Evolutionary conservation across 2,888 invertebrate genomes (phyloP).

Genomic region (Eupithecia pulchellata): DNA sequence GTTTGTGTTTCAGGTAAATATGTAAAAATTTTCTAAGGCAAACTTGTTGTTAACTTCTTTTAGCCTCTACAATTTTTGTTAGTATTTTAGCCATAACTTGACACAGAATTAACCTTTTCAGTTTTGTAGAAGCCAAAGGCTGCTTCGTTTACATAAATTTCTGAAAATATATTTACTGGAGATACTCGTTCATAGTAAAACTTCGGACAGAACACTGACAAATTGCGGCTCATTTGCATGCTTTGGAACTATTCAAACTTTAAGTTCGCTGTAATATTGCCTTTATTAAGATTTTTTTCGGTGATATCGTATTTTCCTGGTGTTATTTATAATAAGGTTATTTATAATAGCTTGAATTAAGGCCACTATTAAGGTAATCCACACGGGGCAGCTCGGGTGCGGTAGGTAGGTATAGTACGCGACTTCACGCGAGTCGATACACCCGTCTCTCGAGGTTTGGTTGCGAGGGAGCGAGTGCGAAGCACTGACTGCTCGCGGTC

Average conservation of each 20-base stretch:
- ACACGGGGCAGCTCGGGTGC: constrained; percentile 34
- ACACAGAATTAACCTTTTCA: not conserved
- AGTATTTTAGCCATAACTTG: not conserved
- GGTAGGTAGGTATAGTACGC: constrained; percentile 42
- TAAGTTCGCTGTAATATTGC: constrained; percentile 5
- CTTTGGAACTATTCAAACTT: constrained; percentile 16
- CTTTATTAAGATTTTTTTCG: constrained; percentile 12
- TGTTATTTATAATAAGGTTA: constrained; percentile 30
- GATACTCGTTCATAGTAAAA: not conserved
- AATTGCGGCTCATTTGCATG: constrained; percentile 25
- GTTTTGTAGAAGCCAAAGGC: not conserved
- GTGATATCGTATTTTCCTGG: constrained; percentile 23
- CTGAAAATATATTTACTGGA: not conserved
- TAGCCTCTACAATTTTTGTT: not conserved
- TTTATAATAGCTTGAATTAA: not conserved
- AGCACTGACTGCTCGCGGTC: constrained; percentile 64
- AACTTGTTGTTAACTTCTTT: not conserved
- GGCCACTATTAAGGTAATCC: not conserved
- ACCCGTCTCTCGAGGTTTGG: constrained; percentile 66
- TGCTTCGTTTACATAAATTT: not conserved
- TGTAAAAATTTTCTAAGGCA: too few relatives aligned
- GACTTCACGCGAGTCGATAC: constrained; percentile 51
- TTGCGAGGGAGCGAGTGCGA: constrained; percentile 66
- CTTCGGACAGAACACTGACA: not conserved
- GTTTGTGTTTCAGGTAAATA: too few relatives aligned